These are phyloP conservation scores for Bos taurus DNA, from an alignment of 2,113 vertebrate species.

Conservation along the genomic window DNA sequence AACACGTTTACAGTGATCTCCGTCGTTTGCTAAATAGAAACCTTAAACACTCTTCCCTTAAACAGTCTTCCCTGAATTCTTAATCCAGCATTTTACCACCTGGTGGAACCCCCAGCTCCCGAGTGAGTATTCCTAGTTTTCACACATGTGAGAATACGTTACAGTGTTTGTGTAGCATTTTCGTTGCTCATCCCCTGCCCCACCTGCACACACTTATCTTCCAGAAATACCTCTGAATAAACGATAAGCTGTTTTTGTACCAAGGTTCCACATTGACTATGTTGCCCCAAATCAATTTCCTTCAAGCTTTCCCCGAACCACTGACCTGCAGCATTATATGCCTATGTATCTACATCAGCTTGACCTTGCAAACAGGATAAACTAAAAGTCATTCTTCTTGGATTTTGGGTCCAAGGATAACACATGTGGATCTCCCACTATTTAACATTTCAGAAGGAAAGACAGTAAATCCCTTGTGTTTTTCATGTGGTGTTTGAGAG, in stretches of 20 bases:
- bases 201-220: slow-evolving; percentile 17
- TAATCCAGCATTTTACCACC: slow-evolving; percentile 51
- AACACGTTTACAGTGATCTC: slow-evolving; percentile 51
- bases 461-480: background rate
- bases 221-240: slow-evolving; percentile 47
- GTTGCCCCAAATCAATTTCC: background rate
- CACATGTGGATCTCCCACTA: background rate
- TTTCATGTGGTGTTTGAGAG: background rate
- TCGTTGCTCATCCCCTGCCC: background rate
- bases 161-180: background rate
- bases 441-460: background rate
- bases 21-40: slow-evolving; percentile 29
- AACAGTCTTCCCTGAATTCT: slow-evolving; percentile 60
- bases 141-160: background rate
- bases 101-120: slow-evolving; percentile 16
- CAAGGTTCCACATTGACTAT: slow-evolving; percentile 20
- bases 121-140: background rate
- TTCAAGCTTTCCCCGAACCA: background rate
- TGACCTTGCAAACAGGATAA: background rate
- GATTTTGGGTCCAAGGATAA: background rate
- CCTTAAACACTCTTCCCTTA: slow-evolving; percentile 47
- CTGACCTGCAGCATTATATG: background rate
- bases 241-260: slow-evolving; percentile 1
- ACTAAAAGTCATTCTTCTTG: background rate
- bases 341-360: background rate